These are phyloP conservation scores for Cricetomys ansorgei DNA, from an alignment of 2,113 vertebrate genomes.

Conservation along the genomic window DNA sequence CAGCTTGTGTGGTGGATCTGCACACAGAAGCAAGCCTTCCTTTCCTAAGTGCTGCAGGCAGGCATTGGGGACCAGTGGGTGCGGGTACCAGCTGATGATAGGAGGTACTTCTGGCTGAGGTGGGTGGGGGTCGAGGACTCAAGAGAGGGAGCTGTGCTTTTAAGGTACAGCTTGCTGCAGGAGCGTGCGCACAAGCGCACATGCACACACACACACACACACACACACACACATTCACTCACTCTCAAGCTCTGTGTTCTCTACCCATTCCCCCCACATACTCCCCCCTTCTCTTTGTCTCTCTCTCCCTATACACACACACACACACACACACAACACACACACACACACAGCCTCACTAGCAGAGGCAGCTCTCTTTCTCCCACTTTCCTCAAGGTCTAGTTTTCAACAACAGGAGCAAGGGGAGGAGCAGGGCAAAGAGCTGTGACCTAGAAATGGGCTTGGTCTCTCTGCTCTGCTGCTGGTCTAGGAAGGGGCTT, in stretches of 20 bases:
- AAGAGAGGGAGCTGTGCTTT: constrained; percentile 66
- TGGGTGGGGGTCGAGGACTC: not conserved
- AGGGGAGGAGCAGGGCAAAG: constrained; percentile 43
- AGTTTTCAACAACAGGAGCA: constrained; percentile 48
- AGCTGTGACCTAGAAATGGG: constrained; percentile 64
- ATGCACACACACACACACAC: constrained; percentile 46
- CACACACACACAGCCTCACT: not conserved
- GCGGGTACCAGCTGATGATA: not conserved
- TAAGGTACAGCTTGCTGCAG: constrained; percentile 67
- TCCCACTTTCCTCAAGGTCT: constrained; percentile 57
- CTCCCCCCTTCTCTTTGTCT: not conserved
- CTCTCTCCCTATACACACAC: not conserved
- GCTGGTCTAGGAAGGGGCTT: not conserved
- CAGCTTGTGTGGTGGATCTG: not conserved
- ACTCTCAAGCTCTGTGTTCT: constrained; percentile 35
- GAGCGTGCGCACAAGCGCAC: not conserved
- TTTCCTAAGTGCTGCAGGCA: not conserved
- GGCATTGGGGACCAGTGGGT: not conserved
- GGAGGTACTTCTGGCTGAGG: not conserved
- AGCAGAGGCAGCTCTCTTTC: not conserved
- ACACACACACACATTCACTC: constrained; percentile 35
- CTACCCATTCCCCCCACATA: not conserved
- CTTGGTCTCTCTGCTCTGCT: not conserved
- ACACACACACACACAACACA: constrained; percentile 14
- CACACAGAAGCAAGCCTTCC: not conserved